Evolutionary conservation across 2,113 vertebrate species (phyloP).

Genomic region (Felis chaus): DNA sequence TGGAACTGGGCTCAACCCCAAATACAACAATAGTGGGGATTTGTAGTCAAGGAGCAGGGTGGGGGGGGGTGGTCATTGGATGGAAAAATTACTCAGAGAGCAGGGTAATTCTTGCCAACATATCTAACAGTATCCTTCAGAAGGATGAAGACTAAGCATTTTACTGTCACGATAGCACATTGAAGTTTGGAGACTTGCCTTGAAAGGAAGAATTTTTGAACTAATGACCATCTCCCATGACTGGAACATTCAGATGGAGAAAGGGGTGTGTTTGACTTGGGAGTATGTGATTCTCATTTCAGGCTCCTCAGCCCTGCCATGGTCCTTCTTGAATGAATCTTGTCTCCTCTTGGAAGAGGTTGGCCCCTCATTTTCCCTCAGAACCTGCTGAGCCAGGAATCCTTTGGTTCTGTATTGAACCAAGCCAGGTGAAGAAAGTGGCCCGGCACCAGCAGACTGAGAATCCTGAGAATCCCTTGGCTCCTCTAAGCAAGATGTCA

Average conservation of each 20-base stretch:
- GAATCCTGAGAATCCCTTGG: neutral
- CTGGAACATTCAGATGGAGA: neutral
- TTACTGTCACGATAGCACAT: neutral
- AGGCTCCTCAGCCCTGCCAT: neutral
- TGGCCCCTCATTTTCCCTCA: neutral
- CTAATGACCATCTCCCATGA: neutral
- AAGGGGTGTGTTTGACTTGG: neutral
- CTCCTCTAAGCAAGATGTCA: neutral
- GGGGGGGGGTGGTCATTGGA: neutral
- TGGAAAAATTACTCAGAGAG: neutral
- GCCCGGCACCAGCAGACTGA: neutral
- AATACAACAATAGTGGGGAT: neutral
- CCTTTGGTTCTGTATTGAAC: neutral
- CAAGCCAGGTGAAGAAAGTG: neutral
- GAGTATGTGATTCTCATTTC: neutral
- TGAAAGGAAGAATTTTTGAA: neutral
- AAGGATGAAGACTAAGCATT: neutral
- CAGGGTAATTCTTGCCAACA: conserved; percentile 2
- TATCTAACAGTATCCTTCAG: neutral
- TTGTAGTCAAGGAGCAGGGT: neutral
- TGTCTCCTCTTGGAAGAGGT: neutral
- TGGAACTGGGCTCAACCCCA: neutral
- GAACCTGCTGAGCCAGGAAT: conserved; percentile 4
- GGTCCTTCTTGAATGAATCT: neutral
- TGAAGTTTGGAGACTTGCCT: neutral